Evolutionary conservation across 2,888 invertebrate species (phyloP), one percentile per base, ranked within the genome.

Genomic region (Liodrosophila aerea): DNA sequence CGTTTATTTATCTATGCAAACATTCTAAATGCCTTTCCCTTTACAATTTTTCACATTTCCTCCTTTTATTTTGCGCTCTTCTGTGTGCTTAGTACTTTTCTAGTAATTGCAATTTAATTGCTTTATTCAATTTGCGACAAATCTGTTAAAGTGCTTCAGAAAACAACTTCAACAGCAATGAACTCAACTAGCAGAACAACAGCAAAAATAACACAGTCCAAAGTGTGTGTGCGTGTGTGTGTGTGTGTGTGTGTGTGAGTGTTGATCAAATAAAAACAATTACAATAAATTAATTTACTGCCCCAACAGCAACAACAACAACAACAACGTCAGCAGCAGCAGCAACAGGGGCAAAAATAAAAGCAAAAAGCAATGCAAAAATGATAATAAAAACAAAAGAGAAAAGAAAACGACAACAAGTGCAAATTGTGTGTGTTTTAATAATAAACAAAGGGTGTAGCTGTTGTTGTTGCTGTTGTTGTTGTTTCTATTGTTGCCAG

Each of bases 261-360:
- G 41, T 45, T 62, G 53, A 66, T 51, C 66, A 59, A 78, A 64
- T 43, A 43, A 44, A 39, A 64, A 31, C 60, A 76, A 73, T 59
- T 51, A 56, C 56, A 63, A 74, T 77, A 73, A 74, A 74, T 77
- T 62, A 49, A 66, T 59, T 73, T 54, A 81, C 63, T 73, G 56
- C n/a, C n/a, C n/a, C n/a, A n/a, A n/a, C n/a, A n/a, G n/a, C n/a
- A n/a, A n/a, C n/a, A n/a, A 43, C 62, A 69, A 46, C 43, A 57
- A 62, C 54, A 65, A 50, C 65, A 70, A 65, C 36, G 39, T 18
- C 9, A 15, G 15, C 34, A 16, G 39, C 37, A 50, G 44, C 37
- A 34, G 53, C 63, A 47, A 13, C 7, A 16, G n/a, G n/a, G n/a
- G n/a, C 30, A 34, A 37, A 27, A 34, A 13, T 12, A 30, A 7